Percentiles rank a stretch among this genome's conserved stretches.
Conservation (phyloP, 2,888 invertebrate genomes). For the Brachyopa scutellaris region DNA sequence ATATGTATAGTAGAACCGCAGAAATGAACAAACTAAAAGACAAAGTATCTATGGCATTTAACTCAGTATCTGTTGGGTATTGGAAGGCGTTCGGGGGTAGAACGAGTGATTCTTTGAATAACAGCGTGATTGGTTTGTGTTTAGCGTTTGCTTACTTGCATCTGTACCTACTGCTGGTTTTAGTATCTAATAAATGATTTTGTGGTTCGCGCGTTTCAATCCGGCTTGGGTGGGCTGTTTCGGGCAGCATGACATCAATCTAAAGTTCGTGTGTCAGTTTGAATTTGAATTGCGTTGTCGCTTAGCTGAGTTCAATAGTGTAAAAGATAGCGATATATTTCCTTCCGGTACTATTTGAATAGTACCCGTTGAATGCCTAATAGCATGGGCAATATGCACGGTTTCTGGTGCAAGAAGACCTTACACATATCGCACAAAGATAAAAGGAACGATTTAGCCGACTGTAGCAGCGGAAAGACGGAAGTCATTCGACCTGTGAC, state of each 20-base stretch:
- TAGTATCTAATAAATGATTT: too few species aligned
- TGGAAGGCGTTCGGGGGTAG: slow-evolving; percentile 42
- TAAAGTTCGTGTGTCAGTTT: background rate
- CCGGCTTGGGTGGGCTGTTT: slow-evolving; percentile 32
- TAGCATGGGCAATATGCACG: slow-evolving; percentile 81
- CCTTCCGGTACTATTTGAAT: background rate
- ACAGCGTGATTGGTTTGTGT: slow-evolving; percentile 32
- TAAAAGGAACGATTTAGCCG: slow-evolving; percentile 30
- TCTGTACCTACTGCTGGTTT: slow-evolving; percentile 9
- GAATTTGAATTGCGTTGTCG: slow-evolving; percentile 1
- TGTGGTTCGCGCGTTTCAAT: slow-evolving; percentile 14
- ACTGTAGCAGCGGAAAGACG: slow-evolving; percentile 53
- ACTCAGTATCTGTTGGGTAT: slow-evolving; percentile 59
- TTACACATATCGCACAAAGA: slow-evolving; percentile 65
- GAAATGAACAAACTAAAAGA: slow-evolving; percentile 47
- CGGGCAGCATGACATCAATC: slow-evolving; percentile 50
- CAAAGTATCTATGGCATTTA: slow-evolving; percentile 59
- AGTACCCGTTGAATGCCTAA: slow-evolving; percentile 20
- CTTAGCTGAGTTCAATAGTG: slow-evolving; percentile 22
- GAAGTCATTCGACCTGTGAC: slow-evolving; percentile 63
- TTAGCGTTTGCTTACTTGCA: slow-evolving; percentile 15
- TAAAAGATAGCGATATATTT: slow-evolving; percentile 21
- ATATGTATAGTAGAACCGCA: slow-evolving; percentile 35
- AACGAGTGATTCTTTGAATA: slow-evolving; percentile 1
- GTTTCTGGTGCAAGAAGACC: slow-evolving; percentile 81